A percentile compares a stretch with the other conserved stretches of the same genome.
These are phyloP conservation scores for Anastatus disparis DNA, from an alignment of 1,140 invertebrate species.

Conservation along the genomic window DNA sequence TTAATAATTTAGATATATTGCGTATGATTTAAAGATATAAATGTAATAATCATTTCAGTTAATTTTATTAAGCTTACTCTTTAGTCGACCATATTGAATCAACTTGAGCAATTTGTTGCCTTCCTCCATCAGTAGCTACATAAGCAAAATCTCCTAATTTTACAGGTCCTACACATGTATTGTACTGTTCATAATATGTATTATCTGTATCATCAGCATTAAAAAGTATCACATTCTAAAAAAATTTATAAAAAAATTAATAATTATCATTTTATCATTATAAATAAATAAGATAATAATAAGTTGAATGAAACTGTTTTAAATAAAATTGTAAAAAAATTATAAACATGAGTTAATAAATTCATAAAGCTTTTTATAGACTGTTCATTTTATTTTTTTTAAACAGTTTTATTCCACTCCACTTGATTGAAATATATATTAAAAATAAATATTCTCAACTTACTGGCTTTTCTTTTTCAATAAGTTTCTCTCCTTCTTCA, in stretches of 20 bases:
- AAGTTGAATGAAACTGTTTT: background rate
- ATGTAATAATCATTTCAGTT: background rate
- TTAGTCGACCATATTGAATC: conserved; percentile 93
- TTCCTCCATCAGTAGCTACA: conserved; percentile 86
- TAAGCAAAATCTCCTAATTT: conserved; percentile 95
- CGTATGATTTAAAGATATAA: conserved; percentile 7
- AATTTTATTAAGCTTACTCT: conserved; percentile 71
- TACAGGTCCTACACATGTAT: conserved; percentile 82
- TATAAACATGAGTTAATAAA: conserved; percentile 23
- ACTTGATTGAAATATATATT: background rate
- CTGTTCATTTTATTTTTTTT: background rate
- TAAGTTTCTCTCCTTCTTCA: conserved; percentile 81
- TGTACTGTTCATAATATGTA: conserved; percentile 93
- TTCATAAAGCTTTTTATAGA: background rate
- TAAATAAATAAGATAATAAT: background rate
- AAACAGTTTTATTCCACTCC: background rate
- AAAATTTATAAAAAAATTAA: too few relatives aligned
- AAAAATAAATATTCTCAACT: conserved; percentile 48
- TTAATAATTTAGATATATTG: conserved; percentile 13
- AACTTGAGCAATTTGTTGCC: conserved; percentile 91
- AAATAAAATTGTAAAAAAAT: conserved; percentile 7
- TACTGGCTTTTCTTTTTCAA: conserved; percentile 84
- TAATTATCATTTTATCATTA: conserved; percentile 29
- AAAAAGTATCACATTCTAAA: conserved; percentile 78
- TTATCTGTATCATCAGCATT: conserved; percentile 78